These are phyloP conservation scores for Aviceda subcristata DNA, from an alignment of 2,113 vertebrate species.

Conservation along the genomic window DNA sequence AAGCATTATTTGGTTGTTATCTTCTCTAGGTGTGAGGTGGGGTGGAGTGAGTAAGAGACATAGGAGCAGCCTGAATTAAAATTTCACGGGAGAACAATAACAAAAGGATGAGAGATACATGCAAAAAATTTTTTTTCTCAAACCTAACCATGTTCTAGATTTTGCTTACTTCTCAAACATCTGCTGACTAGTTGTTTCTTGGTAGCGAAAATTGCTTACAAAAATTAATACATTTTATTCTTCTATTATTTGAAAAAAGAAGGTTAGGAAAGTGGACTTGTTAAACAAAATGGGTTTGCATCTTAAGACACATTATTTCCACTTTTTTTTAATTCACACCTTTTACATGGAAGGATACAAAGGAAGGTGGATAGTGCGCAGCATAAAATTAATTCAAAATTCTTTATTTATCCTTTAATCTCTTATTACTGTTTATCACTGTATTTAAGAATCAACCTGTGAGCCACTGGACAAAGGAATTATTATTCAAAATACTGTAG, in stretches of 20 bases:
- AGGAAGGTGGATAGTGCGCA: neutral
- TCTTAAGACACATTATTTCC: neutral
- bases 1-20: neutral
- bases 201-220: neutral
- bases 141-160: neutral
- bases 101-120: neutral
- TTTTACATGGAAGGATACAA: neutral
- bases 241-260: neutral
- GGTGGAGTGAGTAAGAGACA: fast-evolving
- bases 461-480: neutral
- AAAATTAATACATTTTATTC: neutral
- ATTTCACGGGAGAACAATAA: neutral
- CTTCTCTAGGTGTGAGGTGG: neutral
- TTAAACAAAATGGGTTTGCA: neutral
- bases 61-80: neutral
- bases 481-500: neutral
- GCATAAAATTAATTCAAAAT: neutral
- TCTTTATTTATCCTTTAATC: neutral
- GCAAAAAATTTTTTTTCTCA: neutral
- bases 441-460: neutral
- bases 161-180: neutral
- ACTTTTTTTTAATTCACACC: neutral
- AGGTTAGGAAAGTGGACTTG: neutral
- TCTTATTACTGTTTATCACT: neutral
- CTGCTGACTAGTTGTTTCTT: neutral